Percentiles rank a stretch among this genome's conserved stretches.
Evolutionary conservation across 2,888 invertebrate genomes (phyloP).

Genomic region (Lochmaea crataegi): DNA sequence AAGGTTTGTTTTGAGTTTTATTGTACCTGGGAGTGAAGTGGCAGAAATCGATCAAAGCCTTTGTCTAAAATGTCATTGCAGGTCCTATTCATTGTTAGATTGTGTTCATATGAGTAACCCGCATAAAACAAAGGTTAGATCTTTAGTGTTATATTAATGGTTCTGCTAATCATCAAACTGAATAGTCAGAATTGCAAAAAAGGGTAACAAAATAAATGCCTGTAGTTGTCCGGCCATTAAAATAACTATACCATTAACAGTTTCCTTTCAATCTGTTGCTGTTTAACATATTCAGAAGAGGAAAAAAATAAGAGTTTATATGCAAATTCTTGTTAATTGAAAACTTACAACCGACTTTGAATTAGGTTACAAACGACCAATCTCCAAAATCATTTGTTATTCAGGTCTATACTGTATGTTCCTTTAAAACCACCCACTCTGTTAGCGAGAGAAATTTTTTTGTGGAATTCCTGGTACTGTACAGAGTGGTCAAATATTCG

Average conservation of each 20-base stretch:
- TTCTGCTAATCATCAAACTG: neutral
- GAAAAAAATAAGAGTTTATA: neutral
- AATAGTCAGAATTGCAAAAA: neutral
- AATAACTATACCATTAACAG: neutral
- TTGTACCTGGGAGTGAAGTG: too few relatives aligned
- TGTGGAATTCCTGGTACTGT: neutral
- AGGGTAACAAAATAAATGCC: too few relatives aligned
- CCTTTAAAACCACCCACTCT: slow-evolving; percentile 6
- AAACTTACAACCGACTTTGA: neutral
- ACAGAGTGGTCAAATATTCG: neutral
- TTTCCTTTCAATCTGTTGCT: neutral
- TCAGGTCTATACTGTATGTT: neutral
- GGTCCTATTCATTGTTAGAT: neutral
- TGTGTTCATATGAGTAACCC: neutral
- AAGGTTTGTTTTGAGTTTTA: too few relatives aligned
- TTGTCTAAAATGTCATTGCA: too few relatives aligned
- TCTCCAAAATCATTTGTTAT: slow-evolving; percentile 11
- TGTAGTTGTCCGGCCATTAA: neutral
- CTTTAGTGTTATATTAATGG: neutral
- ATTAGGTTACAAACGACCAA: slow-evolving; percentile 3
- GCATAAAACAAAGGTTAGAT: neutral
- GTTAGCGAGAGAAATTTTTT: neutral
- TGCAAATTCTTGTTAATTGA: slow-evolving; percentile 15
- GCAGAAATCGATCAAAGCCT: too few relatives aligned
- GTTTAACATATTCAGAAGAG: neutral